These are phyloP conservation scores for Urocyon cinereoargenteus DNA, from an alignment of 2,797 vertebrate genomes.

Conservation along the genomic window DNA sequence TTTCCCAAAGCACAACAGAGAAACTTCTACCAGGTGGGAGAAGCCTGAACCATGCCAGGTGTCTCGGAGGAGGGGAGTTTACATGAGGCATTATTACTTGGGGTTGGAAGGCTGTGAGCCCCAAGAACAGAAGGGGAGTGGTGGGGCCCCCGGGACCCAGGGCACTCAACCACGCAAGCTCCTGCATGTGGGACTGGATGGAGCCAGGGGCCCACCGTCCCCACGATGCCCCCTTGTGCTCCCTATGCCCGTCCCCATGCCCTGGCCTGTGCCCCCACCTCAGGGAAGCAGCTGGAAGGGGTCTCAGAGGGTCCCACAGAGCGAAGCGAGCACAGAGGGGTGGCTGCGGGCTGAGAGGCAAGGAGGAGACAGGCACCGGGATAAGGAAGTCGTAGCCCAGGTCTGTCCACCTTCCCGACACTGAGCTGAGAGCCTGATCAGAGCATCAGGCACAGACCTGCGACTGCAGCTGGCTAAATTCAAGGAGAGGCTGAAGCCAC, in stretches of 20 bases:
- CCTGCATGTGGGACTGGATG: too few relatives aligned
- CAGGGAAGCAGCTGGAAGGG: background rate
- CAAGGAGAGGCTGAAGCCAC: background rate
- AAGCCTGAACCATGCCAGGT: fast-evolving
- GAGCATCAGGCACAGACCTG: background rate
- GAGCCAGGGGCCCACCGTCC: background rate
- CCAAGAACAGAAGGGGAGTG: background rate
- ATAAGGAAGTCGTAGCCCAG: background rate
- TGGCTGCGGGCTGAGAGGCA: background rate
- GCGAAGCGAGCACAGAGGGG: background rate
- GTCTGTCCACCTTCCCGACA: background rate
- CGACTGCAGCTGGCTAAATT: background rate
- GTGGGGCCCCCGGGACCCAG: background rate
- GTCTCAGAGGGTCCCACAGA: background rate
- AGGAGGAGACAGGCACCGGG: background rate
- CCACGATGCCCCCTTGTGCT: background rate
- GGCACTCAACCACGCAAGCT: background rate
- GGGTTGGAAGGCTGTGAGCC: background rate
- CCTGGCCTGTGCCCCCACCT: background rate
- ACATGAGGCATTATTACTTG: too few relatives aligned
- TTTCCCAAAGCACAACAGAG: background rate
- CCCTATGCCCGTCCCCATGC: too few relatives aligned
- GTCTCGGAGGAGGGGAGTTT: too few relatives aligned
- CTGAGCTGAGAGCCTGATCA: background rate
- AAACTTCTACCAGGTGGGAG: background rate